Conservation (phyloP, 1,140 invertebrate genomes). For the Drosophila grimshawi region DNA sequence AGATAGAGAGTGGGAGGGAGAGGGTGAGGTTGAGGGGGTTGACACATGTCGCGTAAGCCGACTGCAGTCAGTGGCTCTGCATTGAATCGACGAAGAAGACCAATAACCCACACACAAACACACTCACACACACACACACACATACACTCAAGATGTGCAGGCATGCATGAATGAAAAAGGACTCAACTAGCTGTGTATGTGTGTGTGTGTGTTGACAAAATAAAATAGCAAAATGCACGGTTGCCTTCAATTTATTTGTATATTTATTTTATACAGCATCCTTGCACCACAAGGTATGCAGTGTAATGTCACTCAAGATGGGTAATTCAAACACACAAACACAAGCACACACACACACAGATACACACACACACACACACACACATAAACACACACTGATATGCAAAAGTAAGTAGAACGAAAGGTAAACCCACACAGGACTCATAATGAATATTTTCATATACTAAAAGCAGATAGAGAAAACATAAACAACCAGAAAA, state of each 20-base stretch:
- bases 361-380: neutral
- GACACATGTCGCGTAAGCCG: slow-evolving; percentile 49
- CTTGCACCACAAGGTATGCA: neutral
- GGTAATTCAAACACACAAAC: neutral
- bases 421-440: slow-evolving; percentile 5
- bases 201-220: slow-evolving; percentile 26
- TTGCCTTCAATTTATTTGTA: slow-evolving; percentile 47
- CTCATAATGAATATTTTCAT: neutral
- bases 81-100: slow-evolving; percentile 23
- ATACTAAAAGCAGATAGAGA: neutral
- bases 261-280: slow-evolving; percentile 16
- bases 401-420: slow-evolving; percentile 1
- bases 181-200: slow-evolving; percentile 11
- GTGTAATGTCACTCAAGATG: neutral
- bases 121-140: neutral
- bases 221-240: slow-evolving; percentile 40
- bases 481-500: neutral
- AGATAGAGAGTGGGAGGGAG: neutral
- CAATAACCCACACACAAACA: slow-evolving; percentile 14
- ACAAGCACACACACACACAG: neutral
- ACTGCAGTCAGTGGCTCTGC: slow-evolving; percentile 42
- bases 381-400: neutral
- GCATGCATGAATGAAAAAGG: slow-evolving; percentile 12
- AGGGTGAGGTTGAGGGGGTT: neutral
- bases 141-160: slow-evolving; percentile 14